Percentiles rank a stretch among this genome's conserved stretches.
phyloP scores from a whole-genome alignment of 2,797 vertebrate genomes.

The Bufotes viridis region DNA sequence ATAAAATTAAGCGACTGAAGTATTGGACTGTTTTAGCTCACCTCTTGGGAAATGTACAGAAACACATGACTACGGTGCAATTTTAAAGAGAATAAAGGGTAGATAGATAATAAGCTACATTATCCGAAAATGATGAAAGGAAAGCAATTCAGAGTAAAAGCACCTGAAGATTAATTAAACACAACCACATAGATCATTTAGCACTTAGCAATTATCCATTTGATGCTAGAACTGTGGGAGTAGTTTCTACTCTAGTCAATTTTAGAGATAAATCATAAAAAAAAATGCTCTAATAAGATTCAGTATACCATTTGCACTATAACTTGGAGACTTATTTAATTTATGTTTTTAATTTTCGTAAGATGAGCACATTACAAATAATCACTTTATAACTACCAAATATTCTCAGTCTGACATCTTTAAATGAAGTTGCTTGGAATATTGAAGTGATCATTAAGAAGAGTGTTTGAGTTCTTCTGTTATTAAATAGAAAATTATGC shows the following conservation, averaged over 20 bases:
- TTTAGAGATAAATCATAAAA: slow-evolving; percentile 57
- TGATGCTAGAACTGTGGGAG: slow-evolving; percentile 49
- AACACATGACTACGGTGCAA: not conserved
- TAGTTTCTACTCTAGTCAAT: slow-evolving; percentile 41
- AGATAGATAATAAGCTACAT: slow-evolving; percentile 28
- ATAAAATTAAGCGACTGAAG: not conserved
- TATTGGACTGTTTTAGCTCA: not conserved
- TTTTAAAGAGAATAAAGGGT: slow-evolving; percentile 15
- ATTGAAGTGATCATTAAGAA: slow-evolving; percentile 39
- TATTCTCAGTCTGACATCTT: slow-evolving; percentile 43
- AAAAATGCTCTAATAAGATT: slow-evolving; percentile 51
- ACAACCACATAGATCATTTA: slow-evolving; percentile 47
- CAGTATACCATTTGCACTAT: slow-evolving; percentile 45
- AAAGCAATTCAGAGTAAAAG: slow-evolving; percentile 36
- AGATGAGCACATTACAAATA: slow-evolving; percentile 52
- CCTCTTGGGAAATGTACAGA: not conserved
- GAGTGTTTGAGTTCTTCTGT: not conserved
- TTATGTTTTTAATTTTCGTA: slow-evolving; percentile 59
- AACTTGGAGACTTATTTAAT: slow-evolving; percentile 51
- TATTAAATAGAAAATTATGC: slow-evolving; percentile 3
- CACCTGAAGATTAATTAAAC: slow-evolving; percentile 56
- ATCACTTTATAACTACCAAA: slow-evolving; percentile 49
- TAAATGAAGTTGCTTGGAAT: slow-evolving; percentile 45
- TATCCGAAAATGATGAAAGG: slow-evolving; percentile 43
- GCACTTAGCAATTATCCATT: slow-evolving; percentile 50